Evolutionary conservation across 2,888 invertebrate genomes (phyloP), one percentile per base, ranked within the genome.

Genomic region (Hydriomena furcata): DNA sequence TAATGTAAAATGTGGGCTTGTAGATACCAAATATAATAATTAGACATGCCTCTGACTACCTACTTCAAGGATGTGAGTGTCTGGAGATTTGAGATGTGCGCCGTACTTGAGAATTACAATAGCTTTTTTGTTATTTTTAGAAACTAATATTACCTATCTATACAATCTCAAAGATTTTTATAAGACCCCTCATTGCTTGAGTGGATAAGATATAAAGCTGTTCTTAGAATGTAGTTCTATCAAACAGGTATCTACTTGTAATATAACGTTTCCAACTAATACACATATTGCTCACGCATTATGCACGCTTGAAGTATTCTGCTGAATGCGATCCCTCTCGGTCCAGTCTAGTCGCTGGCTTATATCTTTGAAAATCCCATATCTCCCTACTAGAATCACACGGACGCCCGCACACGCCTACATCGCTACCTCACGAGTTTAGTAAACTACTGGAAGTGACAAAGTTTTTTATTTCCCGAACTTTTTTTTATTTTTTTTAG

Each of bases 371-470:
- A 73, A 76, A 83, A 88, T 87, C 82, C 80, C 79, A 79, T 84
- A 85, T 85, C 84, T 78, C 84, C 83, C 83, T 80, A 64, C 75
- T 65, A 80, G 79, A 84, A 89, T 89, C 88, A 89, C 73, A 84
- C 79, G 86, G 76, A 79, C 83, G 75, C 81, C 79, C 76, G 83
- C 79, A 76, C 84, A 71, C 76, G 80, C 78, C 76, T 82, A 79
- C 72, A 69, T 73, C 65, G 61, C 60, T 63, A 55, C 52, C 52
- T 52, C 50, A 42, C 46, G 25, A 45, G 27, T 34, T 40, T 38
- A 32, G 24, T 5, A 27, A 30, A 7, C 5, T 13, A 20, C 58
- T 60, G 21, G 60, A 60, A 31, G 32, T 1, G n/a, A n/a, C n/a
- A n/a, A n/a, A n/a, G n/a, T n/a, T n/a, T n/a, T n/a, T n/a, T n/a